These are phyloP conservation scores for Drosophila albomicans DNA, from an alignment of 1,140 invertebrate species.

Conservation along the genomic window DNA sequence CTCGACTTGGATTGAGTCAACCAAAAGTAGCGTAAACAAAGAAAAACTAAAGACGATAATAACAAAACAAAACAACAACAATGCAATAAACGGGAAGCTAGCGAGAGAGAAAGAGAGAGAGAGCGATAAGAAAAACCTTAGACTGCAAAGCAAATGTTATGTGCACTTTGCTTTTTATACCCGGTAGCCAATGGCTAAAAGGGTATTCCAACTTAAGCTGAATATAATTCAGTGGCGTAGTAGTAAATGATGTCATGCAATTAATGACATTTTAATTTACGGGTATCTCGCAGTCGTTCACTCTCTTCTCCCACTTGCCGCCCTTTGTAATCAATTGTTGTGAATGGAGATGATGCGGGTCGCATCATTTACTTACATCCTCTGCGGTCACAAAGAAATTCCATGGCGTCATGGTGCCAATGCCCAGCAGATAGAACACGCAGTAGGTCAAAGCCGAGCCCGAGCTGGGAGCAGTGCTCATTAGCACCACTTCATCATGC, in stretches of 20 bases:
- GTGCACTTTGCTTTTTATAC: constrained; percentile 21
- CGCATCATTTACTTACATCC: constrained; percentile 89
- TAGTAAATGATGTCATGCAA: too few relatives aligned
- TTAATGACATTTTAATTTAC: too few relatives aligned
- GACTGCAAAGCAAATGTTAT: constrained; percentile 29
- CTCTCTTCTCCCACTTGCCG: too few relatives aligned
- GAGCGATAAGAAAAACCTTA: constrained; percentile 37
- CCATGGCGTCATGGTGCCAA: constrained; percentile 96
- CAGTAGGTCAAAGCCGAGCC: constrained; percentile 90
- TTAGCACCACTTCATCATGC: constrained; percentile 61
- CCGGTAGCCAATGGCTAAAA: too few relatives aligned
- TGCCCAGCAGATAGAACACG: constrained; percentile 95
- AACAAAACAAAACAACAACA: constrained; percentile 12
- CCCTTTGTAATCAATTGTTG: neutral
- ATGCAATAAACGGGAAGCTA: constrained; percentile 7
- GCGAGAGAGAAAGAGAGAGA: constrained; percentile 49
- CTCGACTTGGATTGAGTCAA: constrained; percentile 38
- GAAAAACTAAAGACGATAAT: constrained; percentile 64
- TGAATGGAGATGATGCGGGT: neutral
- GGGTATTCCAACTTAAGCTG: too few relatives aligned
- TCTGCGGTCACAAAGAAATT: constrained; percentile 98
- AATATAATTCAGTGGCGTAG: too few relatives aligned
- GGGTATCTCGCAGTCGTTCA: too few relatives aligned
- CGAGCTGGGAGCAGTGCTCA: constrained; percentile 86
- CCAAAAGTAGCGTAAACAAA: constrained; percentile 59